Evolutionary conservation across 1,140 invertebrate genomes (phyloP), one percentile per base, ranked within the genome.

Genomic region (Drosophila serrata): DNA sequence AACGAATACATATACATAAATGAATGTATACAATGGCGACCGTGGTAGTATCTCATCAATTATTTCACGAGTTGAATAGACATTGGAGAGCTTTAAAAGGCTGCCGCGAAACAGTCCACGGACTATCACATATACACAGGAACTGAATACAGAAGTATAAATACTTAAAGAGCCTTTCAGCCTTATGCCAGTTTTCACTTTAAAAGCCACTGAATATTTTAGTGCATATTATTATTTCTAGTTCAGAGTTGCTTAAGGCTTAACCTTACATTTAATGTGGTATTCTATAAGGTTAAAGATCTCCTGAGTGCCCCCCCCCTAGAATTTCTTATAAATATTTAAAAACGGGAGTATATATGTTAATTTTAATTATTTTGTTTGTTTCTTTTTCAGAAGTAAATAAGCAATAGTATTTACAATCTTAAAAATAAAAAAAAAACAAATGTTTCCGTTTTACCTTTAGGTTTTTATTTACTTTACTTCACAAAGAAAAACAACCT

Each of bases 11-110:
- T 11, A 15, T 17, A 27, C 24, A 17, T 15, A 39, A 11, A 29
- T 35, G 27, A 8, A 4, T 24, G 39, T 53, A 65, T 75, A 51
- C 58, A 55, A 53, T 46, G 53, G 35, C 53, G 29, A 39, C 43
- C 33, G 40, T 60, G 19, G 56, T 48, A 58, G 40, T 77, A 76
- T 77, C 73, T 77, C 75, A 77, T 77, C 73, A 77, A 77, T 77
- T 77, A 77, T 77, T 77, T 76, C n/a, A 24, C 68, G 29, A 58
- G 33, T 58, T 22, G 19, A 67, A 45, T 67, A 55, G 62, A 46
- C 55, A 77, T 53, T 77, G 35, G 40, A 57, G 56, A 60, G 75
- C 62, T 56, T 77, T 76, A 77, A 68, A 77, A 76, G 62, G 63
- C 46, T 42, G 63, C 40, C 45, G 12, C 33, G 27, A 70, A 33